phyloP scores from a whole-genome alignment of 2,797 vertebrate genomes.

The Chelidonichthys spinosus region DNA sequence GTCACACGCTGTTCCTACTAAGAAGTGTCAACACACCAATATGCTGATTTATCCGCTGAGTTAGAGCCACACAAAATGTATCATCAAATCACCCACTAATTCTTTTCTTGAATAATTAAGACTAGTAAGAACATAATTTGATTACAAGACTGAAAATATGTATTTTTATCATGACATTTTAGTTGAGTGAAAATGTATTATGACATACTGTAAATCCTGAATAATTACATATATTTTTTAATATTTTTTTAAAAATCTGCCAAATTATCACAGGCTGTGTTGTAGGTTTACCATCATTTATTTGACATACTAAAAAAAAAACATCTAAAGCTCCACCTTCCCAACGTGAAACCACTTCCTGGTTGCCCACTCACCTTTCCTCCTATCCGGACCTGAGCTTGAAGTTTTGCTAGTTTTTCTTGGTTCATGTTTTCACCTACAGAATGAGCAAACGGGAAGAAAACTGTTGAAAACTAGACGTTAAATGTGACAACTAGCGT shows the following conservation, averaged over 20 bases:
- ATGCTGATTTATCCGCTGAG: too few species aligned
- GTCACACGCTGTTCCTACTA: too few species aligned
- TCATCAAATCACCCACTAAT: not conserved
- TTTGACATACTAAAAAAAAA: not conserved
- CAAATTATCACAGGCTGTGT: not conserved
- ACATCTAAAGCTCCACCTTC: not conserved
- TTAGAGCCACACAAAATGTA: not conserved
- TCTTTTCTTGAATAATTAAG: not conserved
- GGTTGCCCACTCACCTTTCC: conserved; percentile 89
- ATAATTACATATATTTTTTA: too few species aligned
- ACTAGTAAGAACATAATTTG: too few species aligned
- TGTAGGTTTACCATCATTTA: not conserved
- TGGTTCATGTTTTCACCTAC: conserved; percentile 91
- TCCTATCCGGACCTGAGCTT: conserved; percentile 98
- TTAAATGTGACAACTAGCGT: not conserved
- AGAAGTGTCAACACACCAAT: too few species aligned
- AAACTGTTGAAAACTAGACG: not conserved
- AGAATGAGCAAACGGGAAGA: not conserved
- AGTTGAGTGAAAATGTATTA: not conserved
- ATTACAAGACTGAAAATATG: too few species aligned
- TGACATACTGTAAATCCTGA: not conserved
- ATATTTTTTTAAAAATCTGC: too few species aligned
- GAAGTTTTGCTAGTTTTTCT: conserved; percentile 97
- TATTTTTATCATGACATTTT: too few species aligned
- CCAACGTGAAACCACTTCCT: not conserved